A percentile compares a stretch with the other conserved stretches of the same genome.
Conservation (phyloP, 2,797 vertebrate genomes). For the Odontamblyopus rebecca region DNA sequence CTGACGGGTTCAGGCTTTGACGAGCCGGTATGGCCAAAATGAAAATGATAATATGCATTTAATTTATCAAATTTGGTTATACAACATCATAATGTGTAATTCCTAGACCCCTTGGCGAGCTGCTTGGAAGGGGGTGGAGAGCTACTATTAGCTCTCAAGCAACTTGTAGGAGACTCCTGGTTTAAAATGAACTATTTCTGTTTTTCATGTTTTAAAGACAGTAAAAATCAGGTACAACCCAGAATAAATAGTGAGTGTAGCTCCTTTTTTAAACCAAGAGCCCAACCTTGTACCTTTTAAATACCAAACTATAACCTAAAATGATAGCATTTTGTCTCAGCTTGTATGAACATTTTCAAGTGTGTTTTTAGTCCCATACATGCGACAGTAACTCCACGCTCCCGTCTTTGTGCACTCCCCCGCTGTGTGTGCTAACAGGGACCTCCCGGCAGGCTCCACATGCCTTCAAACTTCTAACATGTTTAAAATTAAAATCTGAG, state of each 20-base stretch:
- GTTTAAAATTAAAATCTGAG: constrained; percentile 16
- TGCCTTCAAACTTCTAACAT: not conserved
- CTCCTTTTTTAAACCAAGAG: not conserved
- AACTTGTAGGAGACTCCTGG: too few relatives aligned
- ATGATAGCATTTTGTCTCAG: not conserved
- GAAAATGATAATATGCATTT: too few relatives aligned
- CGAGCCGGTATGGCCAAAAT: too few relatives aligned
- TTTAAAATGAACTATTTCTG: too few relatives aligned
- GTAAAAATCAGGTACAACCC: too few relatives aligned
- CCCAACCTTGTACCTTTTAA: not conserved
- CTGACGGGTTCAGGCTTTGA: too few relatives aligned
- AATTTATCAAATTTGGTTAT: too few relatives aligned
- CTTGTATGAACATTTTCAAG: not conserved
- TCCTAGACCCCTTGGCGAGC: too few relatives aligned
- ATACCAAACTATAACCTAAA: not conserved
- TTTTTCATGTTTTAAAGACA: too few relatives aligned
- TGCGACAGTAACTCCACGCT: not conserved
- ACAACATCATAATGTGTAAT: too few relatives aligned
- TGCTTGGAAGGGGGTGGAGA: too few relatives aligned
- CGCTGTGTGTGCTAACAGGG: not conserved
- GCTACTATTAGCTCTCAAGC: too few relatives aligned
- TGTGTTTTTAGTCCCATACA: not conserved
- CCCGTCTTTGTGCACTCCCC: not conserved
- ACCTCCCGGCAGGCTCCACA: constrained; percentile 4
- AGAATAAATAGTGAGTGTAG: not conserved